Base-by-base conservation (phyloP, 2,797 vertebrate genomes). In the Serranus cabrilla region DNA sequence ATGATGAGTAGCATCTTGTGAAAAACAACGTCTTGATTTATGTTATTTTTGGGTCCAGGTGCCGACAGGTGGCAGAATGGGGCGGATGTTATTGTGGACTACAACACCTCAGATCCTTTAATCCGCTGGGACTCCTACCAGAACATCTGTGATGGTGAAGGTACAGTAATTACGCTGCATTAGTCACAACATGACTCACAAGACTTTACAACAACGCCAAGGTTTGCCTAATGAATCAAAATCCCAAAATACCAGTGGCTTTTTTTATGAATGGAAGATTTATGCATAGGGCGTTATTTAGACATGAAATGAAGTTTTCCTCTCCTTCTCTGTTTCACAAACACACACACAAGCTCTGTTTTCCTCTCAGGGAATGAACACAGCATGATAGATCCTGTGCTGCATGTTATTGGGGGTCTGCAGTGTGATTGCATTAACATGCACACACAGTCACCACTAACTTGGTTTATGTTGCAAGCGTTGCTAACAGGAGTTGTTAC, bases 101-200 rank as follows among this genome's bases (percentile, higher is more conserved):
- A 97, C 93, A 97, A 95, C 89, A 96, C 94, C 0, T 88, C 96
- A 3, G 97, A 98, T 87, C 96, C 97, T 1, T 91, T 98, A 45
- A 96, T 95, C 76, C 95, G 96, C 85, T 98, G 98, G 97, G 96
- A 98, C 92, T 99, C 98, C 0, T 98, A 99, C 31, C 96, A 97
- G 94, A 97, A 97, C 89, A 88, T 97, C 87, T 93, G 92, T 17
- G 96, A 96, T 13, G 94, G 94, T 5, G 97, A 98, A 96, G 96
- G 97, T 98, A 94, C 55, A 58, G 72, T 55, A 27, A 16, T 37
- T 51, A 11, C 12, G 5, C 64, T 27, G 47, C 72, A 50, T 80
- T 62, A 47, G 50, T 76, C 63, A 72, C 63, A 2, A 60, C 61
- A 42, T 71, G 59, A 87, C 72, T 81, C 78, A 31, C n/a, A 11